Evolutionary conservation across 2,888 invertebrate genomes (phyloP), one percentile per base, ranked within the genome.

Genomic region (Machimus atricapillus): DNA sequence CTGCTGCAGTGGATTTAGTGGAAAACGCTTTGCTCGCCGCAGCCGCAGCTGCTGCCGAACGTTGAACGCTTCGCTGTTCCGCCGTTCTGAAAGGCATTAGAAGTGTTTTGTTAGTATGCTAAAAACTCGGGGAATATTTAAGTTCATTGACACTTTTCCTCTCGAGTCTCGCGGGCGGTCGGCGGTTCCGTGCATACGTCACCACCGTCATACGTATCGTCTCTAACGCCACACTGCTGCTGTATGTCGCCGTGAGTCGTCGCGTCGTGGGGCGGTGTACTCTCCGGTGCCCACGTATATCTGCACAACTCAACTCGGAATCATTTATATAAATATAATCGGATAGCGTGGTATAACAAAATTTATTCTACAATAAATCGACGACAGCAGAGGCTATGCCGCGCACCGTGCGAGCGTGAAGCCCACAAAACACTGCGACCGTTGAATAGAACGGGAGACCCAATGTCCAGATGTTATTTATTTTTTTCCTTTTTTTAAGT

Each of bases 141-240:
- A 91, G 92, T 92, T 92, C 92, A 92, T 92, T 92, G 92, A 92
- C 92, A 92, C 91, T 92, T 91, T 89, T 89, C 88, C 90, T 90
- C 90, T 88, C 90, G 89, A 87, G 89, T 90, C 86, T 86, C 86
- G 77, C 79, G 78, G 78, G 85, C 85, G 85, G 85, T 27, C 85
- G 74, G 85, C 85, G 73, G 74, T 74, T 74, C 74, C 16, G 31
- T 82, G n/a, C 58, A 43, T 85, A 85, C 85, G 73, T 85, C 85
- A 74, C 46, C 74, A 46, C 74, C 74, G 58, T 31, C 52, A n/a
- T 34, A 76, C 14, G 37, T n/a, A n/a, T n/a, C 76, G 40, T 66
- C 66, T 66, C 66, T 66, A 66, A 66, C 27, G 66, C 66, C 66
- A 23, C 66, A 23, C 66, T 27, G 66, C 12, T 14, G 66, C 66